Evolutionary conservation across 2,113 vertebrate species (phyloP).

Genomic region (Triplophysa rosa): DNA sequence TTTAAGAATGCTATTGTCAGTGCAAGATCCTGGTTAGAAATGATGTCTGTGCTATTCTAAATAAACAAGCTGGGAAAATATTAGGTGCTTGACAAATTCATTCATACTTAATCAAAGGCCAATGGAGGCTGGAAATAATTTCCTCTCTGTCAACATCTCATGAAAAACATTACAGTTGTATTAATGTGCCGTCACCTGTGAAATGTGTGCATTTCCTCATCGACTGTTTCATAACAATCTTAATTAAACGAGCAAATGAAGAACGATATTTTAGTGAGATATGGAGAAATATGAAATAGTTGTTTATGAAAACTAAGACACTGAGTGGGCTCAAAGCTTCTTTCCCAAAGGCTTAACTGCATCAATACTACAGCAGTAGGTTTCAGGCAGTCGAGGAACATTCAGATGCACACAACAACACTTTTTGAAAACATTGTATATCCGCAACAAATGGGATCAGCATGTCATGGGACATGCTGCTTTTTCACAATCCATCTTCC

Average conservation of each 20-base stretch:
- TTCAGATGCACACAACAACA: background rate
- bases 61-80: slow-evolving; percentile 13
- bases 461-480: background rate
- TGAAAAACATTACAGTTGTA: background rate
- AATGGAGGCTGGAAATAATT: slow-evolving; percentile 23
- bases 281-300: background rate
- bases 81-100: background rate
- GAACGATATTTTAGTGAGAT: background rate
- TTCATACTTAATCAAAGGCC: slow-evolving; percentile 23
- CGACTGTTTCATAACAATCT: slow-evolving; percentile 17
- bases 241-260: slow-evolving; percentile 28
- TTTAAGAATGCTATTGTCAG: background rate
- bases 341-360: background rate
- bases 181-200: slow-evolving; percentile 17
- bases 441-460: too few relatives aligned
- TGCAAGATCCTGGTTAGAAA: background rate
- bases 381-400: too few relatives aligned
- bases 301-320: background rate
- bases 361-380: background rate
- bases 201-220: slow-evolving; percentile 10
- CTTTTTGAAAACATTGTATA: background rate
- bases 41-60: slow-evolving; percentile 16
- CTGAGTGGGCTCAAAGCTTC: background rate
- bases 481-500: background rate
- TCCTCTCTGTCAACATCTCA: slow-evolving; percentile 27